Evolutionary conservation across 2,113 vertebrate species (phyloP).

Genomic region (Plestiodon gilberti): DNA sequence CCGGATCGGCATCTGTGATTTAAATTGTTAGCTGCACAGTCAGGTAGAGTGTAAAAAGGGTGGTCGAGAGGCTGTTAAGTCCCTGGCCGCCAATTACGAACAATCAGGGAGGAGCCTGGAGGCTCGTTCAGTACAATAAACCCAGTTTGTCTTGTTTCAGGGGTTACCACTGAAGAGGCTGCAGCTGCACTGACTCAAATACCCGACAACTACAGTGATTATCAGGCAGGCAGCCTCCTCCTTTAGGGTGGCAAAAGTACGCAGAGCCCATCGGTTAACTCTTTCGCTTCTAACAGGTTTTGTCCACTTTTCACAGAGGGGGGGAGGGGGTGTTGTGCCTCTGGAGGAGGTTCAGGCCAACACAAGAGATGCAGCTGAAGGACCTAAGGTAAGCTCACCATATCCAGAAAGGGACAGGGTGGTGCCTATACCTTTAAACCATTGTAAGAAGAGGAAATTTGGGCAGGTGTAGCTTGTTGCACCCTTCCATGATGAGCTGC

Average conservation of each 20-base stretch:
- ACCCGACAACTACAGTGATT: constrained; percentile 93
- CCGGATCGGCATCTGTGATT: constrained; percentile 85
- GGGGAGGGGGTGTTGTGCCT: no score
- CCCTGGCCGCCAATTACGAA: constrained; percentile 96
- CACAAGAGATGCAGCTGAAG: no score
- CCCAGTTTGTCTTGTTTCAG: constrained; percentile 91
- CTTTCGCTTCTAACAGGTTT: constrained; percentile 75
- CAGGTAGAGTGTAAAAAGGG: constrained; percentile 94
- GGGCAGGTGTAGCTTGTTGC: no score
- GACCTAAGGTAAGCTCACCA: no score
- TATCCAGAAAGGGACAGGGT: no score
- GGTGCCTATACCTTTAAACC: no score
- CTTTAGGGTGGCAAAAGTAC: constrained; percentile 87
- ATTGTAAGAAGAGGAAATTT: no score
- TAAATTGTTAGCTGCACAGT: constrained; percentile 88
- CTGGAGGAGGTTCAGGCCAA: no score
- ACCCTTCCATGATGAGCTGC: no score
- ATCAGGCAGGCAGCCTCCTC: constrained; percentile 90
- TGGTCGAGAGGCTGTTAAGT: constrained; percentile 97
- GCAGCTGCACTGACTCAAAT: constrained; percentile 97
- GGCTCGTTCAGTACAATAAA: constrained; percentile 93
- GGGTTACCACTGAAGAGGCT: constrained; percentile 97
- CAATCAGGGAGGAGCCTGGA: constrained; percentile 92
- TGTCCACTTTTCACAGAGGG: background rate
- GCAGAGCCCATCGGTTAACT: constrained; percentile 85